Evolutionary conservation across 2,113 vertebrate genomes (phyloP), one percentile per base, ranked within the genome.

Genomic region (Corythaixoides concolor): DNA sequence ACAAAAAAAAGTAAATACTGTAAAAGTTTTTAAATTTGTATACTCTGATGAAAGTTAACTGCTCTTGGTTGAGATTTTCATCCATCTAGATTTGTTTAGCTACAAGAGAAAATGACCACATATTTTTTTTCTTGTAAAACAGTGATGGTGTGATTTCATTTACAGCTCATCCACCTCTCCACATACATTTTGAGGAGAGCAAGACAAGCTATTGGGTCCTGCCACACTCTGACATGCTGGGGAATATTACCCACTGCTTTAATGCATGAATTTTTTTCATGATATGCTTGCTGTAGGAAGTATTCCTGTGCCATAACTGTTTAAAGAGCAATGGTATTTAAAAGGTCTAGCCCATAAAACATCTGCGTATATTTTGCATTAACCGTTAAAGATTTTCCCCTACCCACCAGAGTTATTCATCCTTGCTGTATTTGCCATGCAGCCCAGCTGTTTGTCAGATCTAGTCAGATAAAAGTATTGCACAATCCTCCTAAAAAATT

Each of bases 301-400:
- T 49, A 88, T 56, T 89, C 15, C 43, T 75, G 52, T 59, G 47
- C 16, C 52, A 21, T 63, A 87, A 64, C 37, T 79, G 37, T 84
- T 91, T 85, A 79, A 95, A 91, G 64, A 94, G 45, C 43, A 94
- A 66, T 55, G 62, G 23, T 85, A 85, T 91, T 95, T 93, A 62
- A 96, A 91, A 97, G 85, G 84, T 95, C 87, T 95, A 39, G 5
- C 50, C 88, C 88, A 77, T 95, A 94, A 94, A 89, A 68, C 26
- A 69, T 58, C 37, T 76, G 47, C 56, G 66, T 47, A 37, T 74
- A 90, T 77, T 82, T 95, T 90, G 16, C 70, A 80, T 70, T 95
- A 95, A 93, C 91, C 88, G 93, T 93, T 94, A 82, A 87, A 89
- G 58, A 78, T 72, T 87, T 84, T 4, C 28, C 41, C 33, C 24